phyloP scores from a whole-genome alignment of 2,888 invertebrate species.

The Tribolium freemani region DNA sequence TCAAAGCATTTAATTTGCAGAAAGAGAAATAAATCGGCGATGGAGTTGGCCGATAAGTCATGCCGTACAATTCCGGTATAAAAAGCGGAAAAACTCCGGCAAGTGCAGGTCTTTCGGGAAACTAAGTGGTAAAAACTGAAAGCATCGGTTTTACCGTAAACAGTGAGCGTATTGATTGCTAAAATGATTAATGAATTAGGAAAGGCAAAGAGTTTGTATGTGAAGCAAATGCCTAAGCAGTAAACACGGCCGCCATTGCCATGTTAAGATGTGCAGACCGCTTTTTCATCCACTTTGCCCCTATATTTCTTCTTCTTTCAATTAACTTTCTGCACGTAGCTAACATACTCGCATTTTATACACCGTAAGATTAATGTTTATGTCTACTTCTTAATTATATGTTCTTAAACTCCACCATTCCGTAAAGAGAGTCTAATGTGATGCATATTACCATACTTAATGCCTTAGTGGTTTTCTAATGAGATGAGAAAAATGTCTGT shows the following conservation, averaged over 20 bases:
- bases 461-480: constrained; percentile 21
- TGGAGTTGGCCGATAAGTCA: neutral
- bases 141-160: constrained; percentile 35
- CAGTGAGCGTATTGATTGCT: constrained; percentile 45
- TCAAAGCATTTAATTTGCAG: constrained; percentile 33
- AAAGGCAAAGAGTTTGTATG: constrained; percentile 48
- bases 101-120: constrained; percentile 29
- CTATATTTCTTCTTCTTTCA: constrained; percentile 57
- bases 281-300: constrained; percentile 51
- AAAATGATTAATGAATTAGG: constrained; percentile 56
- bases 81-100: constrained; percentile 9
- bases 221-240: constrained; percentile 51
- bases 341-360: constrained; percentile 47
- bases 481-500: constrained; percentile 13
- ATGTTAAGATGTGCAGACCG: constrained; percentile 50
- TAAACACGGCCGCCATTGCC: constrained; percentile 54
- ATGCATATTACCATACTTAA: constrained; percentile 51
- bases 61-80: neutral
- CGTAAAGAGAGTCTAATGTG: constrained; percentile 51
- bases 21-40: constrained; percentile 23
- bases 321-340: constrained; percentile 57
- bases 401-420: constrained; percentile 48
- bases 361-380: constrained; percentile 55
- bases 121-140: constrained; percentile 9
- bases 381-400: constrained; percentile 60